Evolutionary conservation across 2,797 vertebrate genomes (phyloP), one percentile per base, ranked within the genome.

Genomic region (Heterohyrax brucei): DNA sequence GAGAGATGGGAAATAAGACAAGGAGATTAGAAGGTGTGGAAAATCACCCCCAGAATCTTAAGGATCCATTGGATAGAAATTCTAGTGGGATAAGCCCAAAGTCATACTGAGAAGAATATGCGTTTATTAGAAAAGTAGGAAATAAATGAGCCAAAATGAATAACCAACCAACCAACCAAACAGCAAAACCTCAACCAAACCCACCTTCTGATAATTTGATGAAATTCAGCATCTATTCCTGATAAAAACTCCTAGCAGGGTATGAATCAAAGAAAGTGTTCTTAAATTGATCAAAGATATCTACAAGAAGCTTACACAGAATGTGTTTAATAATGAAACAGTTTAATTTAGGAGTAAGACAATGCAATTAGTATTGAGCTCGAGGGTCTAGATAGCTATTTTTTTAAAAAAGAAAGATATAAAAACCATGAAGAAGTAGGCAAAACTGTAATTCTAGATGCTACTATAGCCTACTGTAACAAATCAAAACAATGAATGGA

Each of bases 101-200:
- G 72, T 53, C 72, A 1, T 46, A 13, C 2, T 62, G 68, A 59
- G 70, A 87, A 14, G 72, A 86, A 48, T 62, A 76, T 66, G 44
- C 39, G 16, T 68, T 89, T 75, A 33, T 92, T 92, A 64, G 64
- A 86, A 94, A 90, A 73, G 13, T 87, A 28, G 75, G 85, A 83
- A 68, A 75, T 46, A 48, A 87, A 14, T 50, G 76, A 88, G 24
- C 64, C 30, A 56, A 59, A 33, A 46, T 62, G 30, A 88, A 59
- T 16, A 73, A 16, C 24, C 33, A 18, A 56, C 46, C 62, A 12
- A 68, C 4, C 56, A 68, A 68, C n/a, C 22, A 44, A 68, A 48
- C 10, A n/a, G 33, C 13, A 79, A 50, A 9, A 53, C 56, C 56
- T 59, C 30, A 70, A n/a, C 68, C 33, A 53, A 73, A 62, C 4